Conservation (phyloP, 2,113 vertebrate genomes). For the Zosterops borbonicus region DNA sequence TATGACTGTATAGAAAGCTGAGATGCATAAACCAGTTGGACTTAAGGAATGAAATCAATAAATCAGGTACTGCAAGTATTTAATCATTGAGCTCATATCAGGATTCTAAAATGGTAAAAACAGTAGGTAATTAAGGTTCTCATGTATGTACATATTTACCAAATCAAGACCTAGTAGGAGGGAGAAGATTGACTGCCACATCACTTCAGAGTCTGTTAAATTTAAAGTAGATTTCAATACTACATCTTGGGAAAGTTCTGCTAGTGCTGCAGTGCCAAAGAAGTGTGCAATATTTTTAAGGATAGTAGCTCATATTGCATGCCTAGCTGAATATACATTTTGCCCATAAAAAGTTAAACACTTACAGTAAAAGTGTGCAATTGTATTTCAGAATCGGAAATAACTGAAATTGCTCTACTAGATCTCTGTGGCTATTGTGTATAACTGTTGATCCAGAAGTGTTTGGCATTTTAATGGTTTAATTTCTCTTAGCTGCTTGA, state of each 20-base stretch:
- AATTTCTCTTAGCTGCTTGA: conserved; percentile 2
- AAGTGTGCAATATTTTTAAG: not conserved
- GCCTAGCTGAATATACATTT: not conserved
- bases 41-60: not conserved
- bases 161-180: not conserved
- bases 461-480: conserved; percentile 23
- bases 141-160: not conserved
- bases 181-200: not conserved
- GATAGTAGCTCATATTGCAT: not conserved
- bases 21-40: not conserved
- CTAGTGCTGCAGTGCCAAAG: not conserved
- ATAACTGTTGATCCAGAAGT: not conserved
- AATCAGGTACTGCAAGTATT: not conserved
- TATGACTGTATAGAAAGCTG: not conserved
- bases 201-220: not conserved
- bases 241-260: not conserved
- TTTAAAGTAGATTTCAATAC: not conserved
- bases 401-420: not conserved
- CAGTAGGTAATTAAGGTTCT: not conserved
- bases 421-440: not conserved
- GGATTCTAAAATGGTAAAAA: not conserved
- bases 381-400: not conserved
- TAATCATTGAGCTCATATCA: not conserved
- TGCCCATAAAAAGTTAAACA: not conserved
- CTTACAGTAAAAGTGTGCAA: not conserved